A percentile compares a stretch with the other conserved stretches of the same genome.
These are phyloP conservation scores for Lepidurus couesii DNA, from an alignment of 1,140 invertebrate species.

Conservation along the genomic window DNA sequence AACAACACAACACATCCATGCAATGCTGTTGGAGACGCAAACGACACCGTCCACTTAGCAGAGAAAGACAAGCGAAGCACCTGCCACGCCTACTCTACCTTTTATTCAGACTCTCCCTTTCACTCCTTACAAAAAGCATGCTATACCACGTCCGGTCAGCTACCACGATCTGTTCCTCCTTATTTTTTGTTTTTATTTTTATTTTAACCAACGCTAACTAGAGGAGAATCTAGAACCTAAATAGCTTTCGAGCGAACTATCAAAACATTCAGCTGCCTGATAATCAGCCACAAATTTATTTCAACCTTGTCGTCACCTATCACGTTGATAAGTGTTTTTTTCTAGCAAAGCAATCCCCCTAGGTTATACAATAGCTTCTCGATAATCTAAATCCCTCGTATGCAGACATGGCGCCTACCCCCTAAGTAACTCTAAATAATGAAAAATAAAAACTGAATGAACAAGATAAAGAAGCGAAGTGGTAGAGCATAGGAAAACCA, in stretches of 20 bases:
- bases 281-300: too few species aligned
- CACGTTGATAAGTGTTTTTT: neutral
- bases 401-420: neutral
- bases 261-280: too few species aligned
- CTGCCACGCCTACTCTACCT: neutral
- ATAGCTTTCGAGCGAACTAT: too few species aligned
- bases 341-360: neutral
- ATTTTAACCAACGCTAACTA: neutral
- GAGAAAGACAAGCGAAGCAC: neutral
- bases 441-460: too few species aligned
- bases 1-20: conserved; percentile 3
- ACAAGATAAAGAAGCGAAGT: neutral
- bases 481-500: neutral
- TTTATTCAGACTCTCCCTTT: neutral
- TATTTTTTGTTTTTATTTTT: too few species aligned
- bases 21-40: neutral
- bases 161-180: neutral
- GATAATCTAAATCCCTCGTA: neutral
- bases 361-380: neutral
- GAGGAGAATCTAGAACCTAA: too few species aligned
- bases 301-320: too few species aligned
- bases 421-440: too few species aligned
- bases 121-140: neutral
- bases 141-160: neutral
- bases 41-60: neutral